Base-by-base conservation (phyloP, 2,113 vertebrate species). In the Plecturocebus donacophilus region DNA sequence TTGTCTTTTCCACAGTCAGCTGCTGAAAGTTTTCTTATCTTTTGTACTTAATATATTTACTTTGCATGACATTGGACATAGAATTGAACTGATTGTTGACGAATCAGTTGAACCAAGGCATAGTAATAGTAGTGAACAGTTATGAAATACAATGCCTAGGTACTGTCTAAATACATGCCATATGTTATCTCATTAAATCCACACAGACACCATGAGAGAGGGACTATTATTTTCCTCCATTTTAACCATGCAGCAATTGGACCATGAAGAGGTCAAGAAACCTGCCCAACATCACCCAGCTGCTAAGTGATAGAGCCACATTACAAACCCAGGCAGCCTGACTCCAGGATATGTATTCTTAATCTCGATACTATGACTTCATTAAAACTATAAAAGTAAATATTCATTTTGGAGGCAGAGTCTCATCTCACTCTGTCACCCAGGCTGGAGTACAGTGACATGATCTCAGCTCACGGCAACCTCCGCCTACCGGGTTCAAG, bases 1-100 rank as follows among this genome's bases (percentile, higher is more conserved):
- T 88, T 88, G 89, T 91, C 68, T 70, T 95, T 83, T 91, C 32
- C 45, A 47, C 9, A 89, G 61, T 54, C 40, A 94, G 81, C 32
- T 91, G 77, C 90, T 96, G 30, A 85, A 93, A 80, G 49, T 73
- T 91, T 91, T 54, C 45, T 3, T 93, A 11, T 84, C 82, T 79
- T 95, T 91, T 83, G 19, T 10, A 52, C 5, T 79, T 5, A 0
- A 11, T 90, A 25, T 91, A 52, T 85, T 95, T 94, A 91, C 52
- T 27, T 97, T 90, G 70, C 27, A 75, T 40, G 81, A 83, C 83
- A 25, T 45, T 58, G 64, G 91, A 58, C 80, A 30, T 64, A 42
- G 61, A 83, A 38, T 79, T 61, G 79, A 95, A 91, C 73, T 91
- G 45, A 66, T 75, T 81, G 70, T 80, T 84, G 40, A 47, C 79